Conservation (phyloP, 2,888 invertebrate species). For the Elegia similella region DNA sequence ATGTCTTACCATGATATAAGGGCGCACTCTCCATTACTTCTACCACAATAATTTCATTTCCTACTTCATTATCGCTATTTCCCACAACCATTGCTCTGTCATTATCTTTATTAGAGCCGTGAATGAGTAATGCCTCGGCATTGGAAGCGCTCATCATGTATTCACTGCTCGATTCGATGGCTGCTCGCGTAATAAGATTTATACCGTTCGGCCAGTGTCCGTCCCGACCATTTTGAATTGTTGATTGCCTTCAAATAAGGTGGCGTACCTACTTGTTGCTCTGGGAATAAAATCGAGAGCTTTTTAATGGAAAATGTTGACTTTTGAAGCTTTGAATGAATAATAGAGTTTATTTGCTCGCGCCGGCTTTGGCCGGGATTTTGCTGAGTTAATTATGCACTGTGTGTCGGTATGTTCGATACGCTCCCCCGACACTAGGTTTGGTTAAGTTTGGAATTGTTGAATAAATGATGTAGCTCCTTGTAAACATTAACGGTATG, state of each 20-base stretch:
- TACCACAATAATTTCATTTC: slow-evolving; percentile 2
- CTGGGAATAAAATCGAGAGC: slow-evolving; percentile 36
- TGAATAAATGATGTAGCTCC: slow-evolving; percentile 8
- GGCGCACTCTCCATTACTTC: slow-evolving; percentile 23
- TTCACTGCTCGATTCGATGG: slow-evolving; percentile 15
- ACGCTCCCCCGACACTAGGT: slow-evolving; percentile 8
- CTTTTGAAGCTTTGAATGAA: slow-evolving; percentile 44
- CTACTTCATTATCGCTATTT: slow-evolving; percentile 9
- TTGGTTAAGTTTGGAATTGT: slow-evolving; percentile 13
- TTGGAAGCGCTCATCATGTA: neutral
- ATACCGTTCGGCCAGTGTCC: slow-evolving; percentile 37
- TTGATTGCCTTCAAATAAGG: slow-evolving; percentile 50
- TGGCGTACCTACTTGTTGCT: slow-evolving; percentile 49
- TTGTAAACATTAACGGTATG: neutral
- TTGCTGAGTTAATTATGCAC: slow-evolving; percentile 25
- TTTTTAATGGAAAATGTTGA: slow-evolving; percentile 54
- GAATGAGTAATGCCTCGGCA: neutral
- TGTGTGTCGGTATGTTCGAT: slow-evolving; percentile 12
- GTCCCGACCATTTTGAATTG: slow-evolving; percentile 46
- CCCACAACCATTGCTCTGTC: slow-evolving; percentile 21
- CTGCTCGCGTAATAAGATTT: slow-evolving; percentile 27
- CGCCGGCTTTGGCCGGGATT: slow-evolving; percentile 11
- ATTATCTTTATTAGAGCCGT: neutral
- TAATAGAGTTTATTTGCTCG: slow-evolving; percentile 37
- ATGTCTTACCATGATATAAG: slow-evolving; percentile 33